These are phyloP conservation scores for Bibio marci DNA, from an alignment of 2,888 invertebrate species.

Conservation along the genomic window DNA sequence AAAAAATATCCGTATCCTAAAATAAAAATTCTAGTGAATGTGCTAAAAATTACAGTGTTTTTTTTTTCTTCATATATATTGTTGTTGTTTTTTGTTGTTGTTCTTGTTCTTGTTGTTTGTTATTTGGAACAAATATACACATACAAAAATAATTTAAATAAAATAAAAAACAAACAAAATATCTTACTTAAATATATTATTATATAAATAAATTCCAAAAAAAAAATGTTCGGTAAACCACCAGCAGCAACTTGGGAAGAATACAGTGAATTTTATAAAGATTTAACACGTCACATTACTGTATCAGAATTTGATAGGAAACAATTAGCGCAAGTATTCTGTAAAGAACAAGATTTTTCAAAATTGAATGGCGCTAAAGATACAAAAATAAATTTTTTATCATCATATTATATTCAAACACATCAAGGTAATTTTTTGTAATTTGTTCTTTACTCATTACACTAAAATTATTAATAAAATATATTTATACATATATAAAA, in stretches of 20 bases:
- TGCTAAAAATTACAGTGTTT: neutral
- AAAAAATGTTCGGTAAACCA: constrained; percentile 22
- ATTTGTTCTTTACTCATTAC: no score
- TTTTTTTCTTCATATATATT: neutral
- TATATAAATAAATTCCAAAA: constrained; percentile 1
- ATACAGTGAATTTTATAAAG: constrained; percentile 26
- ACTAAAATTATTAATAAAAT: no score
- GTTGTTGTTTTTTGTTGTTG: neutral
- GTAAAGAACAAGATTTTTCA: constrained; percentile 24
- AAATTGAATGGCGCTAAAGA: constrained; percentile 26
- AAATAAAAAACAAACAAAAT: constrained; percentile 2
- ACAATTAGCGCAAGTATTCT: constrained; percentile 24
- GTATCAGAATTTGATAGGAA: constrained; percentile 31
- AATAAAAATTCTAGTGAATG: no score
- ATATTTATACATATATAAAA: no score
- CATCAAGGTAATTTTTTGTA: constrained; percentile 28
- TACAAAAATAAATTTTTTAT: constrained; percentile 26
- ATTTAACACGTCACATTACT: constrained; percentile 26
- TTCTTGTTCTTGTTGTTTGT: neutral
- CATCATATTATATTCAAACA: constrained; percentile 28
- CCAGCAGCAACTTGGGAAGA: constrained; percentile 34
- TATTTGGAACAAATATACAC: neutral
- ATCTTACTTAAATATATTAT: neutral
- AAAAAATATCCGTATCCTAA: no score
- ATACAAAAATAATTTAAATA: neutral